Base-by-base conservation (phyloP, 2,797 vertebrate species). In the Anguilla anguilla region DNA sequence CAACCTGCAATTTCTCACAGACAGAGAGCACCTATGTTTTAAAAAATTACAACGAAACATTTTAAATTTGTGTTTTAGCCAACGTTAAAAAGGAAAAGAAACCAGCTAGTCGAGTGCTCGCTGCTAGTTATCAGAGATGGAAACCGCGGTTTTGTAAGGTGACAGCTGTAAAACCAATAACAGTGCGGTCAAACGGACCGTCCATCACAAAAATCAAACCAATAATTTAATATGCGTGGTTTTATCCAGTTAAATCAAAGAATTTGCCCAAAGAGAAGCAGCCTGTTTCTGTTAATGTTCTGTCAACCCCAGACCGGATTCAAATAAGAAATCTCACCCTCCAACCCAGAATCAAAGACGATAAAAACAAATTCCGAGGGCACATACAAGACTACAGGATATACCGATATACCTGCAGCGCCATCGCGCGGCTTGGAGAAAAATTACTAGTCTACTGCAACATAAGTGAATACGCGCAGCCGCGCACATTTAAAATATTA, bases 261-360 rank as follows among this genome's bases (percentile, higher is more conserved):
- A 0, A 39, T 28, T 86, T 28, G 6, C 28, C 25, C 46, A 4
- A 49, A 31, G 6, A n/a, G 0, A 7, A 67, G 6, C 39, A 35
- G 25, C 7, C 6, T 67, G 22, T 10, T 6, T 15, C 22, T 17
- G 10, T 57, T 53, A 11, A n/a, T 83, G 9, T 25, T 7, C 46
- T 25, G 7, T n/a, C 1, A 22, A 59, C n/a, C 72, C 51, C 39
- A 57, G 22, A 85, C 85, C 74, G 84, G 85, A 89, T 89, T 89
- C 89, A 90, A 88, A 89, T 84, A 39, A 22, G 84, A 84, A 69
- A 84, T 79, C 86, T 59, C 53, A 11, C 89, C 81, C 86, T 72
- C 51, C 86, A 9, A 88, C 86, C 64, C 55, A 49, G 43, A 83
- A 69, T 35, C 69, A 86, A 86, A 53, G 57, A 72, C 81, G 69